Evolutionary conservation across 2,888 invertebrate genomes (phyloP).

Genomic region (Arge pagana): DNA sequence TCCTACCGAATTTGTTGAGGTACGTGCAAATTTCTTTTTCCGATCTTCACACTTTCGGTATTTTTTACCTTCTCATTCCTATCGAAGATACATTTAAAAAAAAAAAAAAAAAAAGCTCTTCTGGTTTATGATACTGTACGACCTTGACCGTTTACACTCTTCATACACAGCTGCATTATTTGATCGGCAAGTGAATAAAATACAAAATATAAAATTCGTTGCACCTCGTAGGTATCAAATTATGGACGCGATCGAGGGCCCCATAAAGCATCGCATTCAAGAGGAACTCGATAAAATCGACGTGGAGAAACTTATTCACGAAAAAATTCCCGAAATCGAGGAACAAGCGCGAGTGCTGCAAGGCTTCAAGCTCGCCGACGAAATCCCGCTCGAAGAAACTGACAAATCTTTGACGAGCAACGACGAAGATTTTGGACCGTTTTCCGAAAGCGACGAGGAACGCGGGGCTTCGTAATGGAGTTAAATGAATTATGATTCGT

Average conservation of each 20-base stretch:
- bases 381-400: constrained; percentile 42
- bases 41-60: not conserved
- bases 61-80: not conserved
- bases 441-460: constrained; percentile 54
- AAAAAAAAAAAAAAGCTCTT: too few species aligned
- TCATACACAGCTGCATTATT: not conserved
- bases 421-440: constrained; percentile 43
- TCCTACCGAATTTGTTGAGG: constrained; percentile 82
- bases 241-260: constrained; percentile 82
- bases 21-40: constrained; percentile 15
- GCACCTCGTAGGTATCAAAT: constrained; percentile 69
- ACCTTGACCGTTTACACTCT: not conserved
- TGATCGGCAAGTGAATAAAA: not conserved
- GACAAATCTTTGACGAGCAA: constrained; percentile 21
- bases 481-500: too few species aligned
- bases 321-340: constrained; percentile 71
- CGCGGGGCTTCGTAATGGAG: constrained; percentile 46
- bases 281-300: constrained; percentile 75
- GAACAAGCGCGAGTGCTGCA: constrained; percentile 59
- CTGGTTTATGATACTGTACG: too few species aligned
- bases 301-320: constrained; percentile 74
- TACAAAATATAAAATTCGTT: not conserved
- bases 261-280: constrained; percentile 74
- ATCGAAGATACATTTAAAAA: too few species aligned
- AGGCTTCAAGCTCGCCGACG: constrained; percentile 40